Percentiles rank a stretch among this genome's conserved stretches.
These are phyloP conservation scores for Polymixis flavicincta DNA, from an alignment of 2,888 invertebrate genomes.

Conservation along the genomic window DNA sequence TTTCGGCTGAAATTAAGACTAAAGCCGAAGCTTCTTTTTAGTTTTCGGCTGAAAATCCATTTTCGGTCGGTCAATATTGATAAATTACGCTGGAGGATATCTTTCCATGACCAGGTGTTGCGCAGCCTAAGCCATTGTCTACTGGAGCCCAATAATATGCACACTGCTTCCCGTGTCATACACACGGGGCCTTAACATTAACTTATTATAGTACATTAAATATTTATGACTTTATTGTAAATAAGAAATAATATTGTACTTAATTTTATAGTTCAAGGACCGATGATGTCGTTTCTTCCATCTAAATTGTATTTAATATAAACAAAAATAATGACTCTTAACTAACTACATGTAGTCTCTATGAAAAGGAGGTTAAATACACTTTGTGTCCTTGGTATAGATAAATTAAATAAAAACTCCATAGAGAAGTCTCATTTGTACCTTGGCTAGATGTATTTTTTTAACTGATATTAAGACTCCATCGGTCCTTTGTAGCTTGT, in stretches of 20 bases:
- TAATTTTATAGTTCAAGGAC: conserved; percentile 81
- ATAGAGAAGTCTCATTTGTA: conserved; percentile 35
- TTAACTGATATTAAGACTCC: conserved; percentile 64
- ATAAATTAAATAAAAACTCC: conserved; percentile 24
- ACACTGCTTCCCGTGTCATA: conserved; percentile 76
- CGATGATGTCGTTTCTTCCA: conserved; percentile 71
- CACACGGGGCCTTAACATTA: conserved; percentile 81
- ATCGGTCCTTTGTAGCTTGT: conserved; percentile 83
- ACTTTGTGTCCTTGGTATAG: conserved; percentile 9
- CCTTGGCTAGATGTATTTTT: conserved; percentile 58
- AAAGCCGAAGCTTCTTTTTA: too few relatives aligned
- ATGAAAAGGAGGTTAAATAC: conserved; percentile 1
- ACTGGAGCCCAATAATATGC: conserved; percentile 60
- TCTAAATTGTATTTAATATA: conserved; percentile 48
- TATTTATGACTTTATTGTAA: conserved; percentile 86
- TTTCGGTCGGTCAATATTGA: too few relatives aligned
- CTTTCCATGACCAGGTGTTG: conserved; percentile 1
- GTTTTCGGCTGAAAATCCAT: too few relatives aligned
- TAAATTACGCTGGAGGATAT: neutral
- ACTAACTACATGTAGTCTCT: conserved; percentile 13
- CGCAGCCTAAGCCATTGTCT: conserved; percentile 25
- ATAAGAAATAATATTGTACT: conserved; percentile 88
- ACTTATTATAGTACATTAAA: conserved; percentile 82
- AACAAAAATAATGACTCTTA: conserved; percentile 3
- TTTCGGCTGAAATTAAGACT: too few relatives aligned